phyloP scores from a whole-genome alignment of 1,140 invertebrate species.

The Babylonia areolata region DNA sequence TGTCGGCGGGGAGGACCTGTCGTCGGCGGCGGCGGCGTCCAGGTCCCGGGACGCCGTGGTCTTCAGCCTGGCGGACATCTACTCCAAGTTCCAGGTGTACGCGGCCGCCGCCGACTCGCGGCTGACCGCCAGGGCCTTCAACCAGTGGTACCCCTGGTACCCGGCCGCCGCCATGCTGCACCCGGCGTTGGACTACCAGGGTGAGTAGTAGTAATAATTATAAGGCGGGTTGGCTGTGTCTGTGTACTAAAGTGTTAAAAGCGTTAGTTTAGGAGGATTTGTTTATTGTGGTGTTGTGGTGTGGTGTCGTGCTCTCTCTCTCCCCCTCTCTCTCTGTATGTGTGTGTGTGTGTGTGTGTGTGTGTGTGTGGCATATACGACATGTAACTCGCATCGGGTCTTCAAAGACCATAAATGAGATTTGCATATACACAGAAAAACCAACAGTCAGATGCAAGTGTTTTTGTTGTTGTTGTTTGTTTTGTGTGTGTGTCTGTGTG shows the following conservation, averaged over 20 bases:
- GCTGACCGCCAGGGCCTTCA: slow-evolving; percentile 40
- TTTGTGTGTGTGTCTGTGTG: too few relatives aligned
- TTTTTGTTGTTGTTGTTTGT: too few relatives aligned
- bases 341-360: too few relatives aligned
- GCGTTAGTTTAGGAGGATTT: neutral
- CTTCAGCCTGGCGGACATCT: slow-evolving; percentile 46
- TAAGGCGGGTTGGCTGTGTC: neutral
- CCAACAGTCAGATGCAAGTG: too few relatives aligned
- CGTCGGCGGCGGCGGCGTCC: neutral
- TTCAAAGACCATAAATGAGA: too few relatives aligned
- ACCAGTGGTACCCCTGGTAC: slow-evolving; percentile 49
- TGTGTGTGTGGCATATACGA: too few relatives aligned
- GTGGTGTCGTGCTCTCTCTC: too few relatives aligned
- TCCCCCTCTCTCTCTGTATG: too few relatives aligned
- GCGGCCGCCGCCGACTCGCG: slow-evolving; percentile 32
- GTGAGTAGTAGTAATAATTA: neutral
- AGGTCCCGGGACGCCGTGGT: slow-evolving; percentile 42
- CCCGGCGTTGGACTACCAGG: slow-evolving; percentile 29
- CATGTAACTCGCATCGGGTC: too few relatives aligned
- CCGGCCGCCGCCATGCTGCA: slow-evolving; percentile 36
- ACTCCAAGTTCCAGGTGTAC: slow-evolving; percentile 44
- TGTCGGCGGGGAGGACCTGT: neutral
- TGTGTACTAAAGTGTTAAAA: neutral
- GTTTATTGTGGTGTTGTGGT: neutral
- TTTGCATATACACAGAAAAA: too few relatives aligned